phyloP scores from a whole-genome alignment of 2,888 invertebrate genomes.

The Leucoma salicis region DNA sequence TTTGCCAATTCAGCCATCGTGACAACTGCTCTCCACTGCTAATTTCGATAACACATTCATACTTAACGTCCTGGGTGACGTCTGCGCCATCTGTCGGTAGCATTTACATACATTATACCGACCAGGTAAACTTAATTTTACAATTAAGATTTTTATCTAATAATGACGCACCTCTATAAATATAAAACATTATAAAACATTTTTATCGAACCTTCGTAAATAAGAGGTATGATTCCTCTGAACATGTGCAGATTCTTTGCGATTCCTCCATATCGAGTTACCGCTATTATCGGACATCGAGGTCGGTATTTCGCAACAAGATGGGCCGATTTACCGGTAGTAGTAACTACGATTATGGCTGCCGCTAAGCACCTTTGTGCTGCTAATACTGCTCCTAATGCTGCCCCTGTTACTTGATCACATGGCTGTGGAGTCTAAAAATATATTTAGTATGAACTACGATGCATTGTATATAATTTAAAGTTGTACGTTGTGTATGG shows the following conservation, averaged over 20 bases:
- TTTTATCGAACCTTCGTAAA: constrained; percentile 87
- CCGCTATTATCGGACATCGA: constrained; percentile 86
- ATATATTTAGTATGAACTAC: background rate
- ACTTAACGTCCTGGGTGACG: too few species aligned
- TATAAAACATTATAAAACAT: too few species aligned
- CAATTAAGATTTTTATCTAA: too few species aligned
- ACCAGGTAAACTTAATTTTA: too few species aligned
- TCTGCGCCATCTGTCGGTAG: too few species aligned
- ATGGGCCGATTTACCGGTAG: constrained; percentile 83
- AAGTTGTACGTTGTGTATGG: too few species aligned
- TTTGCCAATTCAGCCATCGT: too few species aligned
- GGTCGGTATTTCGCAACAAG: constrained; percentile 85
- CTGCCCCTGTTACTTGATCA: constrained; percentile 86
- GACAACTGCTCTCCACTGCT: too few species aligned
- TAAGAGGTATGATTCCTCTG: constrained; percentile 85
- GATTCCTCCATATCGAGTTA: constrained; percentile 83
- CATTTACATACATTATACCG: too few species aligned
- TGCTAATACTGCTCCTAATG: constrained; percentile 88
- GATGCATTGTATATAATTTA: too few species aligned
- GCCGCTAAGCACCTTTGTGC: constrained; percentile 86
- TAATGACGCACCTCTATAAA: too few species aligned
- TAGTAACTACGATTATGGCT: constrained; percentile 86
- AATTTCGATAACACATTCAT: too few species aligned
- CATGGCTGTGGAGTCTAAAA: constrained; percentile 73
- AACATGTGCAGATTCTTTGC: constrained; percentile 86